Conservation (phyloP, 2,113 vertebrate species). For the Puma concolor region DNA sequence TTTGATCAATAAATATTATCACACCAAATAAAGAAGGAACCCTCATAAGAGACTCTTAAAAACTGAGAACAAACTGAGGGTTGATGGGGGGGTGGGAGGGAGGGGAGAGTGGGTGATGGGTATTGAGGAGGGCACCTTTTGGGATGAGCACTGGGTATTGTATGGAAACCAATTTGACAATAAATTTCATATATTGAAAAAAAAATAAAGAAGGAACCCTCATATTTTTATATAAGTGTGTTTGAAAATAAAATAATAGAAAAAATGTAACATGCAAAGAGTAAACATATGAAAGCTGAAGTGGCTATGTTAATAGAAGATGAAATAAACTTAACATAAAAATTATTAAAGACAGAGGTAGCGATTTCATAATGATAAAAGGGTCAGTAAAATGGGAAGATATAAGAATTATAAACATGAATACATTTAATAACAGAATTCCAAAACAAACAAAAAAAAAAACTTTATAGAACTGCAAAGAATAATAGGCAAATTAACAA, state of each 20-base stretch:
- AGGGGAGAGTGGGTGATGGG: too few relatives aligned
- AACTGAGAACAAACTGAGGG: too few relatives aligned
- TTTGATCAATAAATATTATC: background rate
- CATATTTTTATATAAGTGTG: background rate
- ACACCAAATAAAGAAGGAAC: background rate
- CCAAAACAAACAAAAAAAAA: background rate
- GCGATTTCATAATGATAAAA: background rate
- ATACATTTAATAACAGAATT: background rate
- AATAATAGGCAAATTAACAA: background rate
- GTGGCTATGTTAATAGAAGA: background rate
- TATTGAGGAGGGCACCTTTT: too few relatives aligned
- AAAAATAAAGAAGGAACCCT: background rate
- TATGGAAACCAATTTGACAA: too few relatives aligned
- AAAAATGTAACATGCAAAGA: background rate
- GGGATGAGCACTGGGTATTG: too few relatives aligned
- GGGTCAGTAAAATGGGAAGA: background rate
- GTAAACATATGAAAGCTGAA: background rate
- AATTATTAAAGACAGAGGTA: background rate
- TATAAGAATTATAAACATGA: background rate
- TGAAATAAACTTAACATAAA: background rate
- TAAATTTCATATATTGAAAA: too few relatives aligned
- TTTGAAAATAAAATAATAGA: background rate
- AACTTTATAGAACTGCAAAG: background rate
- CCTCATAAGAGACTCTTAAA: too few relatives aligned
- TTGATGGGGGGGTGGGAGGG: too few relatives aligned